These are phyloP conservation scores for Potamilus streckersoni DNA, from an alignment of 1,140 invertebrate genomes.

Conservation along the genomic window DNA sequence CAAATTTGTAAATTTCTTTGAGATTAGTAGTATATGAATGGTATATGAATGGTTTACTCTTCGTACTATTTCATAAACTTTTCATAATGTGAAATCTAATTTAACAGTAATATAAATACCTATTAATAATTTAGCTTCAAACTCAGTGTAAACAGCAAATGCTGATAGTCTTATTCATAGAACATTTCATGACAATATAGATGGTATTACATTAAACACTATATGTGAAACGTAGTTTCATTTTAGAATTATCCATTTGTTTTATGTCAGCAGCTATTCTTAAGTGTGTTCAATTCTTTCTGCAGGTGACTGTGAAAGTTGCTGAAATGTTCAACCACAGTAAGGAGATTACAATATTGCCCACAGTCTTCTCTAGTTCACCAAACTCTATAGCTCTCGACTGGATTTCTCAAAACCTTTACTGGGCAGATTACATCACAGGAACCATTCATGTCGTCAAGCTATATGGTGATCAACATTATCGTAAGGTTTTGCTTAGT, in stretches of 20 bases:
- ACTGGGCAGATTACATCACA: constrained; percentile 82
- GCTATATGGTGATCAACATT: constrained; percentile 69
- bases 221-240: no score
- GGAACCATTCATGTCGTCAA: constrained; percentile 91
- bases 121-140: no score
- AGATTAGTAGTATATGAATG: no score
- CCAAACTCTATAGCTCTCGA: constrained; percentile 94
- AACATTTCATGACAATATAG: no score
- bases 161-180: no score
- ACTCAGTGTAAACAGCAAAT: no score
- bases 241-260: no score
- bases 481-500: constrained; percentile 87
- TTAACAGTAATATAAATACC: no score
- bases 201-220: no score
- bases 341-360: constrained; percentile 86
- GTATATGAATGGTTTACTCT: background rate
- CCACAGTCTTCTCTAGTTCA: constrained; percentile 86
- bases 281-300: constrained; percentile 53
- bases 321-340: constrained; percentile 84
- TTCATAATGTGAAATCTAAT: no score
- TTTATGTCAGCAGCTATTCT: no score
- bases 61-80: background rate
- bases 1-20: no score
- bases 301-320: constrained; percentile 85
- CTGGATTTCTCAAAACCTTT: constrained; percentile 95